A percentile compares a stretch with the other conserved stretches of the same genome.
Evolutionary conservation across 2,113 vertebrate genomes (phyloP).

Genomic region (Notarius lentiginosus): DNA sequence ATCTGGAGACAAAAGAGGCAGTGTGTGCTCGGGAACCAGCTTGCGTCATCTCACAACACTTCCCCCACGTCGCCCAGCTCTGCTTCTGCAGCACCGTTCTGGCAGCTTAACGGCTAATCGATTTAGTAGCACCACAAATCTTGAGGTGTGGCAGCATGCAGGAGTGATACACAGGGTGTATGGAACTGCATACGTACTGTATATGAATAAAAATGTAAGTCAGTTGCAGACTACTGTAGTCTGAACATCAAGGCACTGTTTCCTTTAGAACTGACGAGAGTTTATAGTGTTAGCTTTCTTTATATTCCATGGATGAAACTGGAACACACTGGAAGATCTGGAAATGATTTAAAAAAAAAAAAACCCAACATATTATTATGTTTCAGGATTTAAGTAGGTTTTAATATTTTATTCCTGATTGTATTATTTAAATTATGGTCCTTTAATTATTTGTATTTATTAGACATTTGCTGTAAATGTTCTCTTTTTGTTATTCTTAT

Average conservation of each 20-base stretch:
- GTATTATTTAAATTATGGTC: background rate
- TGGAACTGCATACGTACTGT: background rate
- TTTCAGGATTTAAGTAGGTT: background rate
- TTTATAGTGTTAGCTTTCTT: background rate
- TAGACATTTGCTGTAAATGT: background rate
- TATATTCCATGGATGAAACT: background rate
- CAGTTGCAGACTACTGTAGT: background rate
- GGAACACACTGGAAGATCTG: background rate
- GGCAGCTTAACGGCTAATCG: slow-evolving; percentile 27
- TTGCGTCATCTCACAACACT: slow-evolving; percentile 14
- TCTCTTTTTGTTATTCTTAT: background rate
- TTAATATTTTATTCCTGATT: background rate
- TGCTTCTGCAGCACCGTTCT: background rate
- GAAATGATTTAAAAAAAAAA: background rate
- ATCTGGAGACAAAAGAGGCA: slow-evolving; percentile 11
- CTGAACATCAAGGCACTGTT: background rate
- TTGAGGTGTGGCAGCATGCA: background rate
- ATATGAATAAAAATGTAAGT: background rate
- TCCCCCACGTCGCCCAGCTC: slow-evolving; percentile 12
- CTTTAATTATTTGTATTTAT: background rate
- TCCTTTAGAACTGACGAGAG: background rate
- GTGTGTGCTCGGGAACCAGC: slow-evolving; percentile 1
- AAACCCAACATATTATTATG: background rate
- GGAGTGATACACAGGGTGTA: background rate
- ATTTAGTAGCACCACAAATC: slow-evolving; percentile 24